Base-by-base conservation (phyloP, 2,797 vertebrate species). In the Nothura maculosa region DNA sequence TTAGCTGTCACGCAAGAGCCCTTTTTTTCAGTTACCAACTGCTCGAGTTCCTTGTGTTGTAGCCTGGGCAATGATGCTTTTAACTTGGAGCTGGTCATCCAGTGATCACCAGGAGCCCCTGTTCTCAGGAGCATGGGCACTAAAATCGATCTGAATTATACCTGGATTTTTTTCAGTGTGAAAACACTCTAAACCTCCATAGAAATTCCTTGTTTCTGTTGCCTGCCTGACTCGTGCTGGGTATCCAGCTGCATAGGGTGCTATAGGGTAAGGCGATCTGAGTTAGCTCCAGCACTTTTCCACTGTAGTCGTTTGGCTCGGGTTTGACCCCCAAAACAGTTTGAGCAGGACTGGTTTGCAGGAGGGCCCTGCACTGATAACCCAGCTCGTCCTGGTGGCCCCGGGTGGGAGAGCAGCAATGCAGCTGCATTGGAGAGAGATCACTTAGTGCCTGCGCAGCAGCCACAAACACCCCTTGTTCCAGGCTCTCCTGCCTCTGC, bases 1-100 rank as follows among this genome's bases (percentile, higher is more conserved):
- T 92, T 96, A 81, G 63, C 80, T 22, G 70, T 50, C 75, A 3
- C 50, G 32, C 45, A 70, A 78, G 43, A 93, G n/a, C 66, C 57
- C 93, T 85, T n/a, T 70, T 61, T 75, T 93, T 55, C 28, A 24
- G 24, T 48, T 62, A 34, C 78, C 66, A 88, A 76, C 48, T 2
- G 0, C 22, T n/a, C 38, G 19, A 43, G 50, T 80, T 84, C 63
- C 36, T 10, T 19, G 38, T 54, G n/a, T 45, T 77, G 36, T 50
- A 82, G 34, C 28, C 67, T 21, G 42, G 72, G 54, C 77, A 66
- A 57, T 79, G 12, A 32, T 75, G 48, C 38, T 82, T 90, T 40
- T 70, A 69, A 94, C 45, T 54, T 67, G 58, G 43, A 82, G 55
- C 15, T 15, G 47, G 64, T 27, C 48, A 72, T 42, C 66, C 80